Evolutionary conservation across 2,888 invertebrate species (phyloP).

Genomic region (Tupiocoris notatus): DNA sequence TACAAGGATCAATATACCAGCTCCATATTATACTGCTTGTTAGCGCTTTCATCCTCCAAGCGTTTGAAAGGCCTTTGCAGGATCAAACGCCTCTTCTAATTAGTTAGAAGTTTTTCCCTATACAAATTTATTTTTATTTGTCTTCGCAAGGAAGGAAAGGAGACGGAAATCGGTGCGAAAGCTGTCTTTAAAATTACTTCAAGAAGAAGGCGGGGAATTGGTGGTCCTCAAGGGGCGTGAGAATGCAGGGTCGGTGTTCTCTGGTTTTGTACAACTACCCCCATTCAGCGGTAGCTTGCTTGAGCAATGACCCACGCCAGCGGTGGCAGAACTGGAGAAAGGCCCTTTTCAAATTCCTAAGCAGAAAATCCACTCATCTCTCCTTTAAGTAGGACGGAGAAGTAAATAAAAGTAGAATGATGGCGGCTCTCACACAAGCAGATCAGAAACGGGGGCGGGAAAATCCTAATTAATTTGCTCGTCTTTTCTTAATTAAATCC

Average conservation of each 20-base stretch:
- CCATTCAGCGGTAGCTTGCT: not conserved
- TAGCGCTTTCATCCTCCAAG: not conserved
- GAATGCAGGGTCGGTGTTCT: not conserved
- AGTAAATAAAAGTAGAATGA: constrained; percentile 1
- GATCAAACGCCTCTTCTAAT: not conserved
- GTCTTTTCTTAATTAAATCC: constrained; percentile 7
- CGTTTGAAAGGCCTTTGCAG: not conserved
- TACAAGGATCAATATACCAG: too few species aligned
- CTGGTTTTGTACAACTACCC: constrained; percentile 1
- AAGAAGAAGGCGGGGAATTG: not conserved
- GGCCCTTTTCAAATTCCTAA: not conserved
- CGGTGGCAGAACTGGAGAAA: too few species aligned
- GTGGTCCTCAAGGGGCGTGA: too few species aligned
- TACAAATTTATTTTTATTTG: not conserved
- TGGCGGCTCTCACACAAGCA: not conserved
- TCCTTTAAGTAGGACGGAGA: not conserved
- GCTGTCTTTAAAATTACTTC: not conserved
- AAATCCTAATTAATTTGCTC: constrained; percentile 11
- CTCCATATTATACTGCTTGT: too few species aligned
- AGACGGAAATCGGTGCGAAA: not conserved
- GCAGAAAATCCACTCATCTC: constrained; percentile 4
- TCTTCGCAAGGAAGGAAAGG: not conserved
- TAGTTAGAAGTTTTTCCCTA: not conserved
- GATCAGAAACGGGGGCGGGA: not conserved
- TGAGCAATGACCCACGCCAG: not conserved